Base-by-base conservation (phyloP, 2,797 vertebrate species). In the Protonibea diacanthus region DNA sequence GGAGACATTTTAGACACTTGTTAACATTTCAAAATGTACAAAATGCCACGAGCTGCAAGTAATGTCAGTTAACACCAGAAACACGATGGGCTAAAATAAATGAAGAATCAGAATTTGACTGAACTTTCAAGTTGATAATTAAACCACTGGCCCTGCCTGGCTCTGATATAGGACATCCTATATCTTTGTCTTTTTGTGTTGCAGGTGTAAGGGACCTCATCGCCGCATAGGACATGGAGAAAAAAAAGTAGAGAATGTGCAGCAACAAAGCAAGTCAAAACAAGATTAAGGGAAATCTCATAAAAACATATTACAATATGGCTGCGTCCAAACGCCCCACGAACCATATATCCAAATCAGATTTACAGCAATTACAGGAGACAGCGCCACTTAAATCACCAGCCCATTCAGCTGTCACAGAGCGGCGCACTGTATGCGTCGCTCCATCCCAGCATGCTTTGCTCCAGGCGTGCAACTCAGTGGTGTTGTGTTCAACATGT, bases 331-430 rank as follows among this genome's bases (percentile, higher is more conserved):
- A 88, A 85, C 56, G 76, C 79, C 80, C 86, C 78, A 82, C 27
- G 48, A 87, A 77, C 88, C 81, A 73, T 79, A 87, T 84, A 85
- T 88, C 86, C 81, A 86, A 90, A 93, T 86, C 78, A 74, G 82
- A 93, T 93, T 92, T 89, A 66, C 51, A 71, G 80, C 82, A 87
- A 93, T 93, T 91, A 92, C 83, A 80, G 82, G 53, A 84, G 84
- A 85, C 81, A 61, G 80, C 33, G 20, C 58, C 64, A 73, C 79
- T 90, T 87, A 82, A 78, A 89, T 85, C 81, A 62, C 65, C 17
- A 13, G 61, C 60, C 73, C 69, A 52, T 71, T 81, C 81, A 75
- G 85, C 77, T 81, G 82, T 84, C 80, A 69, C 64, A 25, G 65
- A 69, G 70, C 51, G 4, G 55, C 21, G 21, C 13, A 11, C 33